A percentile compares a stretch with the other conserved stretches of the same genome.
These are phyloP conservation scores for Phaethon lepturus DNA, from an alignment of 2,113 vertebrate genomes.

Conservation along the genomic window DNA sequence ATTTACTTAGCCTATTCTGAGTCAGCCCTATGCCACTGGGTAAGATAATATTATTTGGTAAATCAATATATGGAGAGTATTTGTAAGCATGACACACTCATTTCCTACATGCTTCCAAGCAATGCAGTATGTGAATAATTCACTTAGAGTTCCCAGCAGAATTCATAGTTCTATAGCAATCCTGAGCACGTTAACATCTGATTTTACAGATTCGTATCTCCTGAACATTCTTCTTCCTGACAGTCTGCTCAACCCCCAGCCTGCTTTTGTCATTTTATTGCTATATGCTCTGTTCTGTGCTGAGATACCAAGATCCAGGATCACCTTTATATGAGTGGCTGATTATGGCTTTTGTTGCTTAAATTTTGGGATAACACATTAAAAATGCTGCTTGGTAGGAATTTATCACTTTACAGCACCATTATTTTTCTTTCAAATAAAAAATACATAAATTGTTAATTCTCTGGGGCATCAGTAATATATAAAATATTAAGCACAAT, in stretches of 20 bases:
- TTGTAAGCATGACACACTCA: background rate
- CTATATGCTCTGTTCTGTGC: background rate
- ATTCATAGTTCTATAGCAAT: background rate
- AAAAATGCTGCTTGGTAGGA: background rate
- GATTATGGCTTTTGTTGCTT: background rate
- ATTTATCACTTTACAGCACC: background rate
- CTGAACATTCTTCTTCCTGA: background rate
- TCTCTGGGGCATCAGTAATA: background rate
- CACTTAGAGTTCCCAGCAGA: background rate
- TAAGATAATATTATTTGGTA: background rate
- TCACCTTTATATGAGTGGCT: background rate
- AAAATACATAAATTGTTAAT: background rate
- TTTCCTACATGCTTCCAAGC: background rate
- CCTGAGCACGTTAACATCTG: background rate
- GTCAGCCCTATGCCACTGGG: background rate
- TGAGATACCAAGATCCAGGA: background rate
- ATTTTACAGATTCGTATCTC: background rate
- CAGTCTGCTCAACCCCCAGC: background rate
- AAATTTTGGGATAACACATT: background rate
- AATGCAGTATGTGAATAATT: background rate
- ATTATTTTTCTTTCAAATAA: background rate
- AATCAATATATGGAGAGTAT: background rate
- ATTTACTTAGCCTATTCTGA: background rate
- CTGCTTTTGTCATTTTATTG: background rate
- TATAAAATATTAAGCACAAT: background rate